Conservation (phyloP, 2,113 vertebrate species). For the Hiodon alosoides region DNA sequence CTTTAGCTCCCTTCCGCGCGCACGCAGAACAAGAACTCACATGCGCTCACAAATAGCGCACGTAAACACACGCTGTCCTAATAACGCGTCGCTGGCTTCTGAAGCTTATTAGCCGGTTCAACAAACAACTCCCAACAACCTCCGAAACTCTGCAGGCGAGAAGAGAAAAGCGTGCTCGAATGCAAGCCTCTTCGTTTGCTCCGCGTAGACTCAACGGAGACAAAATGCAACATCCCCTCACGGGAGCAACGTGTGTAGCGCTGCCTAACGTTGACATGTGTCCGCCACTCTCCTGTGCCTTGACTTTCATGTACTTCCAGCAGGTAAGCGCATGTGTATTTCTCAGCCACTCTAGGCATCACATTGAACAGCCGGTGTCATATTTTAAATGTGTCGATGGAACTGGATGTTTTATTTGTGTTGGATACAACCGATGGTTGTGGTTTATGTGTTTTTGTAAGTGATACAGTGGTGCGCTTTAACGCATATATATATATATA, state of each 20-base stretch:
- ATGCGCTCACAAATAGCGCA: slow-evolving; percentile 18
- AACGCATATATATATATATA: no score
- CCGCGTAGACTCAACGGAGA: slow-evolving; percentile 65
- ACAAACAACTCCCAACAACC: slow-evolving; percentile 25
- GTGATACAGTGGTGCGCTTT: no score
- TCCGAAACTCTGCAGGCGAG: slow-evolving; percentile 49
- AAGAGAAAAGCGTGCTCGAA: slow-evolving; percentile 60
- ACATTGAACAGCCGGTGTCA: neutral
- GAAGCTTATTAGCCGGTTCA: slow-evolving; percentile 18
- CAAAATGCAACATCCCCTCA: slow-evolving; percentile 90
- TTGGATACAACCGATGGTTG: no score
- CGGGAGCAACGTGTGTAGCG: slow-evolving; percentile 91
- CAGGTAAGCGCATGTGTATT: slow-evolving; percentile 75
- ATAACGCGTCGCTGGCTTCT: neutral
- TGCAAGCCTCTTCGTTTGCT: slow-evolving; percentile 67
- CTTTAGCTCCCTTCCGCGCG: neutral
- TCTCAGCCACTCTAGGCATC: neutral
- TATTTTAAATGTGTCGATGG: no score
- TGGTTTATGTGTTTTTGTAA: no score
- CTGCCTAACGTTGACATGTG: slow-evolving; percentile 91
- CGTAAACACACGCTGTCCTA: neutral
- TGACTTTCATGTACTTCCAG: slow-evolving; percentile 98
- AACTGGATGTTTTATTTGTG: neutral
- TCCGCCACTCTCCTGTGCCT: slow-evolving; percentile 94
- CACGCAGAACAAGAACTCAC: slow-evolving; percentile 10